Conservation (phyloP, 2,113 vertebrate species). For the Camelus bactrianus region DNA sequence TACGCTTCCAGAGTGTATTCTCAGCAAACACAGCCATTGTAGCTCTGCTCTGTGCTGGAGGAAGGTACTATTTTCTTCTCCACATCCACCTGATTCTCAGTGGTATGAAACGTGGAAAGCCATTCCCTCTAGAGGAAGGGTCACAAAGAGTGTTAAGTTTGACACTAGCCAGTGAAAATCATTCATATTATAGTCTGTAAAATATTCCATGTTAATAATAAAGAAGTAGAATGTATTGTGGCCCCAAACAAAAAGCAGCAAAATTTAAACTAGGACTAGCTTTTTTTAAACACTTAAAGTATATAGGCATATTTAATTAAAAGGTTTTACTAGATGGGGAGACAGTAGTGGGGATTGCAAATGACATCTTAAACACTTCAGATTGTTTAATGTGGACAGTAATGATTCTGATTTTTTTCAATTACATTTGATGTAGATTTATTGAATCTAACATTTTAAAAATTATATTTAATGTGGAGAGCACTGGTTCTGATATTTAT, state of each 20-base stretch:
- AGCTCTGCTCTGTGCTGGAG: background rate
- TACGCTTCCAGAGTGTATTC: background rate
- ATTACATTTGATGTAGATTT: background rate
- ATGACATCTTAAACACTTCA: background rate
- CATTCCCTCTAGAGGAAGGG: background rate
- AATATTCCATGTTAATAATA: background rate
- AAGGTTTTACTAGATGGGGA: background rate
- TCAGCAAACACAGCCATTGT: background rate
- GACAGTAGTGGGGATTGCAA: slow-evolving; percentile 27
- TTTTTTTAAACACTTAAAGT: background rate
- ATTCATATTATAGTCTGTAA: background rate
- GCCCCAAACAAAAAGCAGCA: background rate
- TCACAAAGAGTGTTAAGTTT: background rate
- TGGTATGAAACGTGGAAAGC: background rate
- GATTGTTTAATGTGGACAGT: background rate
- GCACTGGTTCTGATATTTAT: background rate
- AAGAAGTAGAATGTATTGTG: background rate
- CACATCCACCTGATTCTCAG: rapidly evolving
- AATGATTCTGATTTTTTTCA: slow-evolving; percentile 15
- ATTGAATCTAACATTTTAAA: background rate
- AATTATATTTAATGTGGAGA: background rate
- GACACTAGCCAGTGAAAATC: background rate
- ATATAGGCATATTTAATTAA: background rate
- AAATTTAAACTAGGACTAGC: background rate
- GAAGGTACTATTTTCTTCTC: background rate